Evolutionary conservation across 2,888 invertebrate species (phyloP).

Genomic region (Cantharis nigra): DNA sequence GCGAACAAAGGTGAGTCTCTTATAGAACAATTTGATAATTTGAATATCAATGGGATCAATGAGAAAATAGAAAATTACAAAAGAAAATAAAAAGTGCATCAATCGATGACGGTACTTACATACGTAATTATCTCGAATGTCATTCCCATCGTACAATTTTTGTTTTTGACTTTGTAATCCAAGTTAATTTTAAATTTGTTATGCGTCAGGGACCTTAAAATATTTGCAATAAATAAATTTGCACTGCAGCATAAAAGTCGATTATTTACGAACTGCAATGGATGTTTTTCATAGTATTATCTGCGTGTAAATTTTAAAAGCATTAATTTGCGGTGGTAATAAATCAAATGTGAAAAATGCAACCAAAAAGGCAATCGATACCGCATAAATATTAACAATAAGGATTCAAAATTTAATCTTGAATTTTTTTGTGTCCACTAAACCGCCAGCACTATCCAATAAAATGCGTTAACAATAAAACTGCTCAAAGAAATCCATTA

Average conservation of each 20-base stretch:
- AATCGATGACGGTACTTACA: neutral
- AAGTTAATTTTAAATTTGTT: neutral
- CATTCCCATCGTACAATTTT: neutral
- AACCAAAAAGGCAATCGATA: neutral
- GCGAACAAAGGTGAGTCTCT: neutral
- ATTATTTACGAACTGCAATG: neutral
- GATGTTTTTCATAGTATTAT: neutral
- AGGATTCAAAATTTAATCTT: neutral
- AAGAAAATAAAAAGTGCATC: neutral
- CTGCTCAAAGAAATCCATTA: conserved; percentile 17
- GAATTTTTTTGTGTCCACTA: neutral
- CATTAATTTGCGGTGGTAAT: neutral
- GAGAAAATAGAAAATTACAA: neutral
- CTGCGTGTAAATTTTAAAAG: neutral
- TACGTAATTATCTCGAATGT: too few relatives aligned
- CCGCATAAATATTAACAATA: neutral
- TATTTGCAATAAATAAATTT: neutral
- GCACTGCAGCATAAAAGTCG: neutral
- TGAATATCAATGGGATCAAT: neutral
- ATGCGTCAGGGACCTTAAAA: neutral
- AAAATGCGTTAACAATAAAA: conserved; percentile 14
- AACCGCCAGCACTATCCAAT: neutral
- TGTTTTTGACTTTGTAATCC: neutral
- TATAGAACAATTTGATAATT: neutral
- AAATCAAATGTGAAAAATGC: neutral